phyloP scores from a whole-genome alignment of 2,888 invertebrate species.

The Pseudococcus longispinus region DNA sequence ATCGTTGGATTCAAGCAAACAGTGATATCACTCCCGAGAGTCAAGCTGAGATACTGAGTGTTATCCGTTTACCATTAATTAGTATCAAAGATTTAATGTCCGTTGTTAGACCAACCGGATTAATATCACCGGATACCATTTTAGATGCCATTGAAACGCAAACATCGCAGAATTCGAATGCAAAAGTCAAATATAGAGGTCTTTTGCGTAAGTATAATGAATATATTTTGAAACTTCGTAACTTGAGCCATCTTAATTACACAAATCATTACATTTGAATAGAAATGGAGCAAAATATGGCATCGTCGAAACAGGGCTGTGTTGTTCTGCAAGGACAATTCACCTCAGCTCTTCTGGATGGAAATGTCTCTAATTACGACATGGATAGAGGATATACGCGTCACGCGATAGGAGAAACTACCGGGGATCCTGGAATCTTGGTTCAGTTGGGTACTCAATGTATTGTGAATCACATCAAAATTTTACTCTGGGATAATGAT shows the following conservation, averaged over 20 bases:
- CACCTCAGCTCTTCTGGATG: slow-evolving; percentile 85
- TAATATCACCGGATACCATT: slow-evolving; percentile 87
- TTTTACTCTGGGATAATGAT: slow-evolving; percentile 87
- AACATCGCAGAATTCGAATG: slow-evolving; percentile 63
- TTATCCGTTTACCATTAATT: slow-evolving; percentile 85
- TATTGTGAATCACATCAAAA: slow-evolving; percentile 90
- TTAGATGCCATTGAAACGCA: slow-evolving; percentile 93
- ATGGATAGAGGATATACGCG: slow-evolving; percentile 90
- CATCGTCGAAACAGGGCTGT: slow-evolving; percentile 79
- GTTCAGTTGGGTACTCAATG: slow-evolving; percentile 80
- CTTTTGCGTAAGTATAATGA: slow-evolving; percentile 69
- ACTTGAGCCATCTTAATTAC: neutral
- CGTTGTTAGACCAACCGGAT: slow-evolving; percentile 84
- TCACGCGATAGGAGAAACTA: slow-evolving; percentile 76
- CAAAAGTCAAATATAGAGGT: slow-evolving; percentile 83
- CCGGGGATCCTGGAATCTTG: slow-evolving; percentile 77
- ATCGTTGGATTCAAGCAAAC: slow-evolving; percentile 72
- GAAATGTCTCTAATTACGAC: slow-evolving; percentile 85
- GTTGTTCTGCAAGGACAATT: slow-evolving; percentile 90
- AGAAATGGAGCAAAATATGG: slow-evolving; percentile 93
- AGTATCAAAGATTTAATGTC: slow-evolving; percentile 84
- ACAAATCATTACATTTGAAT: slow-evolving; percentile 58
- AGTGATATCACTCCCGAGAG: slow-evolving; percentile 54
- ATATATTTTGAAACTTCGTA: neutral
- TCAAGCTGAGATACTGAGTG: slow-evolving; percentile 61